Evolutionary conservation across 2,797 vertebrate genomes (phyloP), one percentile per base, ranked within the genome.

Genomic region (Tolypeutes matacus): DNA sequence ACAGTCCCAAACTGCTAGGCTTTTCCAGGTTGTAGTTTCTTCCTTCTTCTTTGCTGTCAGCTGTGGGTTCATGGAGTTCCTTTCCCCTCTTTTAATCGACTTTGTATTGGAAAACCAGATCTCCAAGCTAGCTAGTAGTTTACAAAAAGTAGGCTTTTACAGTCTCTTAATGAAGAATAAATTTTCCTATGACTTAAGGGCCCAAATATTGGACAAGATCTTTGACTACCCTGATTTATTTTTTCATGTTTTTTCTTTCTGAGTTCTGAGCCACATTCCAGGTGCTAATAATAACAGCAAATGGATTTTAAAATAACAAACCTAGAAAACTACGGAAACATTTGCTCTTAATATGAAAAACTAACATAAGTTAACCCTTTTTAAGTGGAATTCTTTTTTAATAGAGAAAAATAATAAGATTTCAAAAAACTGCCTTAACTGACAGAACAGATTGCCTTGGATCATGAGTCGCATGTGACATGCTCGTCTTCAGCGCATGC

Each of bases 381-480:
- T 49, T n/a, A 86, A 49, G 18, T 17, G 18, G 53, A 77, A 86
- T 83, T 94, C 27, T 29, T 85, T 81, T 69, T 64, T 86, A 82
- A 88, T 49, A 83, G 67, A n/a, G 86, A 94, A 39, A 69, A 69
- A 94, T 60, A 36, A 10, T 29, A 91, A 46, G 78, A 94, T 89
- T 86, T 89, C 25, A n/a, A 85, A 39, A 80, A 46, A 56, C 21
- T 81, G 49, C 64, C 75, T 95, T 86, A 58, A 73, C 81, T 58
- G 85, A 42, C 39, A 34, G 21, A 69, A 85, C 23, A 9, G 6
- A 75, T 46, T 86, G 39, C 77, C 39, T 81, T 83, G 75, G 78
- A 77, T 86, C 76, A 86, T 31, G 62, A 73, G 84, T 90, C 75
- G 83, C 60, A 11, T 56, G 84, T 34, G 85, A 82, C 34, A 62